phyloP scores from a whole-genome alignment of 2,888 invertebrate genomes.

The Parnassius apollo region DNA sequence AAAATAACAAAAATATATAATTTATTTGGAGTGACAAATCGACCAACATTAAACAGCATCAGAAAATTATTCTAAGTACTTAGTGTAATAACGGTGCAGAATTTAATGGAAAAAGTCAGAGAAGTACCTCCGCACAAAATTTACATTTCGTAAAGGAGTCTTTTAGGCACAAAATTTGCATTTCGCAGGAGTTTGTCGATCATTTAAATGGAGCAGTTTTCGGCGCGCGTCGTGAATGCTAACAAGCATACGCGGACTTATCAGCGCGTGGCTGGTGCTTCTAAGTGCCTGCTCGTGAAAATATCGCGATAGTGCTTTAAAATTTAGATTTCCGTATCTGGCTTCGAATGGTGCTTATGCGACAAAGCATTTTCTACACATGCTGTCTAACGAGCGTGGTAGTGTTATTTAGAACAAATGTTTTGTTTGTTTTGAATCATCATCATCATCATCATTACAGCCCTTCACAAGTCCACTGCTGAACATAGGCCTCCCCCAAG shows the following conservation, averaged over 20 bases:
- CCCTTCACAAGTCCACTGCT: no score
- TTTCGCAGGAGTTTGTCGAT: background rate
- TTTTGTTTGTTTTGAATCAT: background rate
- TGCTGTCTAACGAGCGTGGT: background rate
- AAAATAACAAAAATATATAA: no score
- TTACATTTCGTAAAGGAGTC: background rate
- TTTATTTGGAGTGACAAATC: background rate
- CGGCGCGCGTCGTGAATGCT: slow-evolving; percentile 1
- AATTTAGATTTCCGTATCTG: slow-evolving; percentile 5
- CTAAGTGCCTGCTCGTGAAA: background rate
- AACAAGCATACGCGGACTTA: slow-evolving; percentile 2
- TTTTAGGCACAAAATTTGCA: background rate
- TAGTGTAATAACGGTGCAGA: background rate
- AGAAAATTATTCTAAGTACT: no score
- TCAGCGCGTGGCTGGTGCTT: slow-evolving; percentile 5
- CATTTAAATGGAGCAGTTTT: slow-evolving; percentile 12
- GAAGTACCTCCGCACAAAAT: background rate
- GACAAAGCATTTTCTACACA: background rate
- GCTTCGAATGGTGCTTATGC: background rate
- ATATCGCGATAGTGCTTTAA: background rate
- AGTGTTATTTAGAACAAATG: background rate
- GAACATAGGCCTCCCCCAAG: no score
- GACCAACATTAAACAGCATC: no score
- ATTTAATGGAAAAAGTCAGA: background rate
- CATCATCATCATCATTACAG: no score